These are phyloP conservation scores for Nansenia antarctica DNA, from an alignment of 2,113 vertebrate species.

Conservation along the genomic window DNA sequence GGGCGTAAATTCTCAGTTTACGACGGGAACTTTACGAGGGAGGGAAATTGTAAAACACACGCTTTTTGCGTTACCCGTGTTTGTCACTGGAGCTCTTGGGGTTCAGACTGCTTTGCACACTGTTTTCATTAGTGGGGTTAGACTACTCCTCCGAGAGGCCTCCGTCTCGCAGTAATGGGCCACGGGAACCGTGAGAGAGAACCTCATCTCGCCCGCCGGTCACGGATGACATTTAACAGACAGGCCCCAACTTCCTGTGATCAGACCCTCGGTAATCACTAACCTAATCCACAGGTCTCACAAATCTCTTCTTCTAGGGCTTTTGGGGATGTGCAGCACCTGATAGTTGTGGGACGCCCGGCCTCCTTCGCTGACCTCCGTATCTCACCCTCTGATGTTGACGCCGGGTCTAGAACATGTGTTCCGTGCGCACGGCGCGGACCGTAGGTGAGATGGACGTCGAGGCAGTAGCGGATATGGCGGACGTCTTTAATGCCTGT, in stretches of 20 bases:
- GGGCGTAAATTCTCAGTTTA: conserved; percentile 81
- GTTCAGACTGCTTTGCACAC: conserved; percentile 72
- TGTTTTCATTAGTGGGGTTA: conserved; percentile 77
- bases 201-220: conserved; percentile 48
- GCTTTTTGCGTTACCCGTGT: conserved; percentile 75
- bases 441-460: not conserved
- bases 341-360: conserved; percentile 31
- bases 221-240: conserved; percentile 73
- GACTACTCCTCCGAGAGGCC: conserved; percentile 59
- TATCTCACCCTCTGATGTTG: conserved; percentile 22
- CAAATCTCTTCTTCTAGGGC: conserved; percentile 43
- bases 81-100: conserved; percentile 70
- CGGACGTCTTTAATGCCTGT: not conserved
- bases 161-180: conserved; percentile 52
- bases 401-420: not conserved
- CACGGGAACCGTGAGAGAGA: conserved; percentile 60
- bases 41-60: conserved; percentile 78
- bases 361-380: conserved; percentile 24
- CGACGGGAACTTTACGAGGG: conserved; percentile 73
- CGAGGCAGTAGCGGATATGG: not conserved
- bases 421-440: not conserved
- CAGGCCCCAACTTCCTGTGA: conserved; percentile 59
- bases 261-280: conserved; percentile 52
- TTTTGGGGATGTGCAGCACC: conserved; percentile 19
- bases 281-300: conserved; percentile 52